Base-by-base conservation (phyloP, 2,888 invertebrate species). In the Myopa tessellatipennis region DNA sequence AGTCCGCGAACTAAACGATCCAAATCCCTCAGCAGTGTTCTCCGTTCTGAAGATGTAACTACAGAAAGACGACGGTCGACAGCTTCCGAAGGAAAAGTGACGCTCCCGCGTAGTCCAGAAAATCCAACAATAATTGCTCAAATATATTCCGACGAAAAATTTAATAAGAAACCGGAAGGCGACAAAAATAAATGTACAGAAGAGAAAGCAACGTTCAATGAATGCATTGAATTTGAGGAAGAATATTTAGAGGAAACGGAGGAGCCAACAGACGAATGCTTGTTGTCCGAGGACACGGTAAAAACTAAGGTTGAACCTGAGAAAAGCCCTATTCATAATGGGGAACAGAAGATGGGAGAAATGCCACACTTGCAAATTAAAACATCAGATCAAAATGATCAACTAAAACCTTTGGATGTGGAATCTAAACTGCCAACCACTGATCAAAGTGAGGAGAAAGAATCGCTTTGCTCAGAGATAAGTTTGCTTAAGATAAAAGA, bases 1-100 rank as follows among this genome's bases (percentile, higher is more conserved):
- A 83, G 81, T 68, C 81, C 82, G 7, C 82, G 82, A 36, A 76
- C 79, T 6, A 79, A 82, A 50, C 81, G 82, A 6, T 81, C 83
- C 0, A 81, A 81, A 70, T 83, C 83, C 6, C 76, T 79, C 18
- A 81, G 79, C n/a, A 74, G 71, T 45, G n/a, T 52, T 3, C 65
- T n/a, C 26, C 6, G 14, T 52, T 50, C 6, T 26, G 52, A 63
- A 14, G 52, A 74, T 69, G 36, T 52, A 16, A 38, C 74, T n/a
- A 77, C 50, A 74, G 80, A 80, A 75, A 70, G 81, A 4, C 80
- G 82, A 68, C 79, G 79, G 65, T 82, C 82, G 7, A 79, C 80
- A 16, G 79, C 81, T 8, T 40, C 78, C 10, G 79, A 80, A 69
- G 69, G 73, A 18, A 72, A 67, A 58, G n/a, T 26, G 7, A 26